Evolutionary conservation across 2,113 vertebrate species (phyloP), one percentile per base, ranked within the genome.

Genomic region (Catharus bicknelli): DNA sequence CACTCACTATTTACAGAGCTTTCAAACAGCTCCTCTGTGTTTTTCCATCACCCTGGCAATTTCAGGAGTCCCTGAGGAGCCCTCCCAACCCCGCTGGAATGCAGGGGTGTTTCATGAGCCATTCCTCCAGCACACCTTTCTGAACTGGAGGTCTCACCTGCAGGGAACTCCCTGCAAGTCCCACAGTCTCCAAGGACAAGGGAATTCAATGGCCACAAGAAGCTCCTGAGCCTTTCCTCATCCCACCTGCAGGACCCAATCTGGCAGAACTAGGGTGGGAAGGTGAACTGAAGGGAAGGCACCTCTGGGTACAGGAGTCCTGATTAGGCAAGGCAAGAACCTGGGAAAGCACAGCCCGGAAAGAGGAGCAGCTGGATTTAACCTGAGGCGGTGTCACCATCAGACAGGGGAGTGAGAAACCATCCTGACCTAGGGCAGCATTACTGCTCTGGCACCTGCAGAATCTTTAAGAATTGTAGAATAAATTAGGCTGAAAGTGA

Each of bases 91-190:
- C 6, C 16, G 12, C 63, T 15, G 13, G 2, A 45, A n/a, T 7
- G 10, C 10, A 34, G 38, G 0, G 5, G 7, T 45, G 64, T 21
- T 67, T 14, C 58, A 14, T 0, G 1, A 57, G 69, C 42, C 7
- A 5, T 10, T 62, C 22, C 48, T 53, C 75, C 57, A 20, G 72
- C 54, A 43, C 43, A 20, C 9, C 29, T 36, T 48, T 36, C 15
- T 10, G 30, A 87, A 27, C 12, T 2, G 36, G 26, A 57, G 21
- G 19, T 47, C 36, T n/a, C 57, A 30, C n/a, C 51, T 25, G n/a
- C 2, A 40, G 5, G 7, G 15, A 72, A 43, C 48, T 16, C 72
- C 20, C 5, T 19, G 13, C 48, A 27, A 30, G 53, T 15, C 47
- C 53, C 54, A 55, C 34, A 23, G 0, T 22, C n/a, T 32, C 53